These are phyloP conservation scores for Coluber constrictor DNA, from an alignment of 2,797 vertebrate species.

Conservation along the genomic window DNA sequence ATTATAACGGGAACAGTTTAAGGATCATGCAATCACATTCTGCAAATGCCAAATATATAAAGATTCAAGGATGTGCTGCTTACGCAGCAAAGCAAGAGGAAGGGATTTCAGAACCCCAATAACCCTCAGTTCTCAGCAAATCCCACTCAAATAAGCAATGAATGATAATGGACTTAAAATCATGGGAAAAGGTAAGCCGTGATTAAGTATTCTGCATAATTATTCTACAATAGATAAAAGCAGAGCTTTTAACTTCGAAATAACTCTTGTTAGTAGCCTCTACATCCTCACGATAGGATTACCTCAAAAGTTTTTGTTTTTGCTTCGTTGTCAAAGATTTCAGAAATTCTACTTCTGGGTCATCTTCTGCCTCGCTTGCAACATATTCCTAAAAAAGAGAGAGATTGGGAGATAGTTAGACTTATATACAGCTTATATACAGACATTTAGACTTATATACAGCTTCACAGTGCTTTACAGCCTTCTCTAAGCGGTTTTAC, in stretches of 20 bases:
- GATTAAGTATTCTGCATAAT: neutral
- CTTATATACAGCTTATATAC: too few relatives aligned
- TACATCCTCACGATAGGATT: conserved; percentile 26
- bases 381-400: conserved; percentile 81
- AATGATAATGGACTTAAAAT: neutral
- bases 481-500: too few relatives aligned
- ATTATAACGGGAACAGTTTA: neutral
- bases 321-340: conserved; percentile 95
- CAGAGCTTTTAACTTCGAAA: neutral
- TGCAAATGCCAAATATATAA: neutral
- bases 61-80: neutral
- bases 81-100: neutral
- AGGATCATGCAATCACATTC: neutral
- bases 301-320: conserved; percentile 98
- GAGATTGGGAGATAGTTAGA: conserved; percentile 26
- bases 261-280: neutral
- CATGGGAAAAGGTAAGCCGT: neutral
- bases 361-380: conserved; percentile 92
- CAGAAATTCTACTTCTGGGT: conserved; percentile 97
- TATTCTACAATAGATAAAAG: conserved; percentile 14
- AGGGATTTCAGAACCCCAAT: neutral
- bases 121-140: neutral
- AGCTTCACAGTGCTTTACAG: too few relatives aligned
- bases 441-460: too few relatives aligned
- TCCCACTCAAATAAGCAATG: neutral